Base-by-base conservation (phyloP, 2,797 vertebrate species). In the Staurois parvus region DNA sequence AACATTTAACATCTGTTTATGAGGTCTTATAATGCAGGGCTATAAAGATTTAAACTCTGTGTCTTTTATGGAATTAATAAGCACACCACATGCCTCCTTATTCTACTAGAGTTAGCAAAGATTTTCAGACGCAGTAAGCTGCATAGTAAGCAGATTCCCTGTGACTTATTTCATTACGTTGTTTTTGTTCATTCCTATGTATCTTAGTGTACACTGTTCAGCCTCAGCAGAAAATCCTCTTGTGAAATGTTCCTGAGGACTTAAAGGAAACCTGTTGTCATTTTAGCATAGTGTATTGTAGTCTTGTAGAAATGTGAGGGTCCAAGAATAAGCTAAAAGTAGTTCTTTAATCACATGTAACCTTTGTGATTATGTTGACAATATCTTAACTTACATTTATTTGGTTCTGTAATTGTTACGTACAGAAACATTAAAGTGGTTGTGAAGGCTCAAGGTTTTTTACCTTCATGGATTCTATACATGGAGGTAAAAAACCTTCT, bases 151-250 rank as follows among this genome's bases (percentile, higher is more conserved):
- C 28, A 64, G 30, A 15, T 64, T 70, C 21, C 69, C 45, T 30
- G 70, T 64, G 52, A 72, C 30, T 81, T 72, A 64, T 59, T 64
- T 74, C 34, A 73, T 74, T 74, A 66, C n/a, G 74, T 12, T 74
- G 13, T 82, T 74, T 82, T 64, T 21, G 64, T 82, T 82, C 45
- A 42, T 74, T 64, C 80, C 19, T 40, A 42, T 29, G 8, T 66
- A 82, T 26, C 34, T 74, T 82, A 74, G 26, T 62, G 34, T 29
- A 64, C n/a, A 74, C 34, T 73, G 34, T 73, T 73, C 17, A 73
- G 80, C n/a, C 72, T 37, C 29, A n/a, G 30, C 17, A 73, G 48
- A 64, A 15, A 72, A 81, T 2, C 28, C 30, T 34, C 48, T 73
- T 64, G 24, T 81, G 56, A 59, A 72, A 81, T 81, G 29, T 52